Base-by-base conservation (phyloP, 2,113 vertebrate genomes). In the Crypturellus undulatus region DNA sequence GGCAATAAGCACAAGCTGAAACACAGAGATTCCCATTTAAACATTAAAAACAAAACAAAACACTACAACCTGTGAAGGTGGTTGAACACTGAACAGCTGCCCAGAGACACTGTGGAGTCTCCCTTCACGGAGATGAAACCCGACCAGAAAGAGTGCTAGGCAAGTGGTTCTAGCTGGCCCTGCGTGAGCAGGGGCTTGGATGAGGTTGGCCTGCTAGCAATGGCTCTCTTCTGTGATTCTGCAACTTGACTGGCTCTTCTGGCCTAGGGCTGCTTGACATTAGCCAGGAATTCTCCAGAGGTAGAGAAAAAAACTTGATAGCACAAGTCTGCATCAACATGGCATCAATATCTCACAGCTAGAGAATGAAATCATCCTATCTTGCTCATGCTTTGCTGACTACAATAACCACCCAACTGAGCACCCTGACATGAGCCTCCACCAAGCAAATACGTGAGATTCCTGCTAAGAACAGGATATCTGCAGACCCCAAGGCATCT, bases 121-220 rank as follows among this genome's bases (percentile, higher is more conserved):
- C 54, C 43, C 47, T 47, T 16, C 54, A 56, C 84, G 43, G 32
- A 87, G 58, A 38, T 20, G 43, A 54, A 83, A 56, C 13, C 24
- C 54, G 43, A 32, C 32, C 17, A 12, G n/a, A 0, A 12, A 10
- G 30, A 0, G 60, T 7, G n/a, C 54, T 0, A 2, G 3, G 17
- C 21, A 73, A 30, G 21, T 19, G 21, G 56, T 18, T 70, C 45
- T 60, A 78, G 77, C 36, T 65, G 76, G 69, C 32, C 49, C 63
- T 19, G 25, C 0, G 0, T 21, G 79, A 85, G 76, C 47, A 9
- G 6, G 0, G 60, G 10, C 32, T 3, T 73, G 92, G 36, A 67
- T 24, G 12, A 38, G 62, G 34, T 0, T 0, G 0, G 0, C 30
- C 22, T 75, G 51, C 40, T 3, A 16, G 38, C 36, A 56, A 40